Evolutionary conservation across 2,113 vertebrate species (phyloP), one percentile per base, ranked within the genome.

Genomic region (Xenus cinereus): DNA sequence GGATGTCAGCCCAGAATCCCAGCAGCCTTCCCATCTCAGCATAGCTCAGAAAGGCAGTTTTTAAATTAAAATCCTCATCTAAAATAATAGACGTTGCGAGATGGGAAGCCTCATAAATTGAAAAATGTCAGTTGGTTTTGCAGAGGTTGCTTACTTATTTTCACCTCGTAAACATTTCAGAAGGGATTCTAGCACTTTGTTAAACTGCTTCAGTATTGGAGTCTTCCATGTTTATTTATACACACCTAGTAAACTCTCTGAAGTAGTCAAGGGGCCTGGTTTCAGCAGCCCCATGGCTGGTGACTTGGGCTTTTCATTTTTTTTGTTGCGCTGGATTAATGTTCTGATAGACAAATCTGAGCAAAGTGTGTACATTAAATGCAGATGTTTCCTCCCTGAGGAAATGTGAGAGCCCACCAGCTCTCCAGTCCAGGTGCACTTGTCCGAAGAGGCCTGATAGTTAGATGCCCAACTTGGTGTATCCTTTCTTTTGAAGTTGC

Each of bases 141-240:
- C 62, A 78, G 72, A 78, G 20, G 35, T 63, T 81, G 50, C 60
- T 87, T 87, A 19, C 77, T 90, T 59, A 93, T 91, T 94, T 96
- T 92, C 93, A 88, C 89, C 73, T 93, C 85, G 54, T 95, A 93
- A 96, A 95, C 19, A 30, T 84, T 86, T 90, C 78, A 77, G 78
- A 56, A 79, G 71, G 87, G 75, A 79, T 94, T 85, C 72, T 76
- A 86, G 80, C 77, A 84, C 79, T 89, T 69, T 62, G 62, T 91
- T 87, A 74, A 84, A 86, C 41, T 62, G 63, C 75, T 86, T 84
- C 43, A 84, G 9, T 41, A 10, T 22, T 37, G 39, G 24, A 69
- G 41, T 27, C 21, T 54, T 45, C 48, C 23, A 18, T 41, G 68
- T 48, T 91, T 92, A 35, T 87, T 93, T 83, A 67, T 68, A 23